Conservation (phyloP, 2,888 invertebrate genomes). For the Hylaea fasciaria region DNA sequence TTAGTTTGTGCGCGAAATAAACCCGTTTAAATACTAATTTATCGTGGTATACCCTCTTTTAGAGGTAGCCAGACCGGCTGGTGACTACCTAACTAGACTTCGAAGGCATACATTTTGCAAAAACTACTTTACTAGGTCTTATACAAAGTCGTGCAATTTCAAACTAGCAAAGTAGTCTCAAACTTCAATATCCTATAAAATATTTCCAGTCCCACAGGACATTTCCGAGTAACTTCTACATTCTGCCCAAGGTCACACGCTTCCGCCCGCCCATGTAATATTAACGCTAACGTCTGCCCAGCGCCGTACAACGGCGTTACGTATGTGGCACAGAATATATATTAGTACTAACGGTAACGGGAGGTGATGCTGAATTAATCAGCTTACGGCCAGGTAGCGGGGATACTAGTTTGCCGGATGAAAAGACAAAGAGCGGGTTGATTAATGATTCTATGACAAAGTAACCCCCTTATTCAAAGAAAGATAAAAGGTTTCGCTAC, state of each 20-base stretch:
- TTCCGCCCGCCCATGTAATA: conserved; percentile 27
- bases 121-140: no score
- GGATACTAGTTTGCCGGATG: conserved; percentile 10
- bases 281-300: conserved; percentile 29
- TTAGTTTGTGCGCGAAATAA: no score
- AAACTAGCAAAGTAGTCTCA: no score
- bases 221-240: conserved; percentile 8
- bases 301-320: conserved; percentile 15
- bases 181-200: conserved; percentile 11
- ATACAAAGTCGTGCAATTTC: not conserved
- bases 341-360: conserved; percentile 18
- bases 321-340: conserved; percentile 19
- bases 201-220: conserved; percentile 4
- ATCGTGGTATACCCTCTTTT: no score
- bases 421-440: not conserved
- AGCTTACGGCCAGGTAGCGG: not conserved
- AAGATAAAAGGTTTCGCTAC: no score
- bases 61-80: no score
- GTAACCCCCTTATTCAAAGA: no score
- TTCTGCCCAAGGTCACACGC: conserved; percentile 24
- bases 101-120: no score
- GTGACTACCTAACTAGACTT: no score
- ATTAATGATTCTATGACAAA: no score
- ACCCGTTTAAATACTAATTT: no score
- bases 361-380: conserved; percentile 23